Conservation (phyloP, 2,113 vertebrate genomes). For the Ornithorhynchus anatinus region DNA sequence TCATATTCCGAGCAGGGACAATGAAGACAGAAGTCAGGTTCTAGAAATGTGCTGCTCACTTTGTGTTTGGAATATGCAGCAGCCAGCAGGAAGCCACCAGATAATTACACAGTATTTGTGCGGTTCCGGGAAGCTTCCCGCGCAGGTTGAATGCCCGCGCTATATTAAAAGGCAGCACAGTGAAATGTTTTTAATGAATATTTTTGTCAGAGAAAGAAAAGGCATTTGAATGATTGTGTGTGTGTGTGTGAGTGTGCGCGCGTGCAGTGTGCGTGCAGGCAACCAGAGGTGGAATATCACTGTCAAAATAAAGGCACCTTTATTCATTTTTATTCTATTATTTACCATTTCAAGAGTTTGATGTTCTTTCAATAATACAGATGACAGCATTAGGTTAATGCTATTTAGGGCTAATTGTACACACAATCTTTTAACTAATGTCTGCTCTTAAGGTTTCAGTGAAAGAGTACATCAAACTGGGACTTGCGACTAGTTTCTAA, state of each 20-base stretch:
- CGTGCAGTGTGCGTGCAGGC: conserved; percentile 40
- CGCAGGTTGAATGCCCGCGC: conserved; percentile 83
- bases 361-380: conserved; percentile 69
- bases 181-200: conserved; percentile 93
- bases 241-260: conserved; percentile 30
- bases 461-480: conserved; percentile 55
- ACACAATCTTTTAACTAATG: conserved; percentile 56
- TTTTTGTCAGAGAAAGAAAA: conserved; percentile 87
- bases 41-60: conserved; percentile 82
- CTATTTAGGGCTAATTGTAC: conserved; percentile 68
- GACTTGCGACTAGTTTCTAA: conserved; percentile 60
- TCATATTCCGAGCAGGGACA: conserved; percentile 88
- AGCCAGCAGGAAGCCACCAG: conserved; percentile 85
- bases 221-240: conserved; percentile 82
- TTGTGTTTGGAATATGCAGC: conserved; percentile 87
- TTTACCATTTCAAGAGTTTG: conserved; percentile 69
- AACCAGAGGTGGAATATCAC: conserved; percentile 77
- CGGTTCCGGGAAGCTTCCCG: conserved; percentile 85
- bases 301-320: conserved; percentile 82
- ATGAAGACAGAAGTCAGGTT: conserved; percentile 84
- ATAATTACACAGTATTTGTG: conserved; percentile 95
- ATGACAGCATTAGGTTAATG: conserved; percentile 54
- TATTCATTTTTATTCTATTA: conserved; percentile 79
- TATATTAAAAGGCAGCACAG: conserved; percentile 86
- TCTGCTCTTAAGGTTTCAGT: conserved; percentile 53